phyloP scores from a whole-genome alignment of 1,140 invertebrate genomes.

The Rhizoglyphus robini region DNA sequence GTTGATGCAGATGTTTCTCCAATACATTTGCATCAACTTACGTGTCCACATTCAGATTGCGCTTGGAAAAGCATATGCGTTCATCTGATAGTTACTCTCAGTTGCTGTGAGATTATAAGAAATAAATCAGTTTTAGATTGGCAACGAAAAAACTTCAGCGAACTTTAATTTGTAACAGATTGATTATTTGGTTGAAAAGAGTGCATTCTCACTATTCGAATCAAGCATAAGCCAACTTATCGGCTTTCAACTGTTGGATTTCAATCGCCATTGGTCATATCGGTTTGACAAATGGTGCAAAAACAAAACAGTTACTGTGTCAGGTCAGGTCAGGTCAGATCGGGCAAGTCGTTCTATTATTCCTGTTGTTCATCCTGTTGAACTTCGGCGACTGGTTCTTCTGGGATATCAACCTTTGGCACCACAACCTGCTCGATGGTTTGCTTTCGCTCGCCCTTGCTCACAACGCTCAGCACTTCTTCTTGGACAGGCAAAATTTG shows the following conservation, averaged over 20 bases:
- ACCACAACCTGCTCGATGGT: conserved; percentile 14
- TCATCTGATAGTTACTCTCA: too few relatives aligned
- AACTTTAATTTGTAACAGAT: background rate
- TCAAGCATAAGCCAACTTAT: background rate
- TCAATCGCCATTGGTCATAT: conserved; percentile 7
- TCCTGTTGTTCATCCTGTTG: background rate
- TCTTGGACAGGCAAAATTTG: conserved; percentile 21
- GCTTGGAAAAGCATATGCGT: too few relatives aligned
- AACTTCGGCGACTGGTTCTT: background rate
- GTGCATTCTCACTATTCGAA: background rate
- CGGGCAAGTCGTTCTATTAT: too few relatives aligned
- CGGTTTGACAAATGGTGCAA: conserved; percentile 17
- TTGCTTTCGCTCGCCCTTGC: conserved; percentile 17
- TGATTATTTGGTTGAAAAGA: background rate
- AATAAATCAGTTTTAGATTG: too few relatives aligned
- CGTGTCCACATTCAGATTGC: too few relatives aligned
- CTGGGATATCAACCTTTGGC: conserved; percentile 7
- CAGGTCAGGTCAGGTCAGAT: too few relatives aligned
- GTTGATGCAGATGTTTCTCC: too few relatives aligned
- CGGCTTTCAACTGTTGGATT: conserved; percentile 10
- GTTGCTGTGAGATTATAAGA: too few relatives aligned
- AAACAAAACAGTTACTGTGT: background rate
- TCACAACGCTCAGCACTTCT: conserved; percentile 14
- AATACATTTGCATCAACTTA: too few relatives aligned
- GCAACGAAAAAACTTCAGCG: background rate